Conservation (phyloP, 2,888 invertebrate genomes). For the Drosophila prolongata region DNA sequence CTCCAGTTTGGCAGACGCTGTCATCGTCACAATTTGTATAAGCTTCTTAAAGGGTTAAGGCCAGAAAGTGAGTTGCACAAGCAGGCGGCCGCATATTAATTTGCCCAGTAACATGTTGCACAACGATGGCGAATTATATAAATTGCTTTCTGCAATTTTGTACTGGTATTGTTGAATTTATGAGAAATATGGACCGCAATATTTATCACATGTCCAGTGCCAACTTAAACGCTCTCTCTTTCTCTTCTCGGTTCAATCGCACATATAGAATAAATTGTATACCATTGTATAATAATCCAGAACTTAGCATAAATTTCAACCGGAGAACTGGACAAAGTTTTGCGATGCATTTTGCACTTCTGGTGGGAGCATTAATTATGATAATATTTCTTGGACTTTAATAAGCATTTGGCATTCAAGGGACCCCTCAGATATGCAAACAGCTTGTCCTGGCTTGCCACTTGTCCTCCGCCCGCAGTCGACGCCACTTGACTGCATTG, state of each 20-base stretch:
- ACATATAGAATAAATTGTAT: conserved; percentile 31
- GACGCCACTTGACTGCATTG: conserved; percentile 64
- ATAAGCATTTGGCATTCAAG: conserved; percentile 62
- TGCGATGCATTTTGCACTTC: conserved; percentile 41
- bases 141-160: conserved; percentile 55
- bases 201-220: conserved; percentile 68
- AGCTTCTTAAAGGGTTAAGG: conserved; percentile 52
- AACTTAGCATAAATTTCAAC: conserved; percentile 63
- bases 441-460: conserved; percentile 26
- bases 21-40: conserved; percentile 51
- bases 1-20: conserved; percentile 39
- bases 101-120: conserved; percentile 41
- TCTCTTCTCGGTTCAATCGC: conserved; percentile 2
- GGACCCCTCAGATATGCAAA: conserved; percentile 63
- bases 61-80: conserved; percentile 23
- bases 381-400: conserved; percentile 75
- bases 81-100: conserved; percentile 40
- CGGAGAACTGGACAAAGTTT: conserved; percentile 27
- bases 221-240: conserved; percentile 37
- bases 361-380: conserved; percentile 70
- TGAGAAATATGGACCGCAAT: conserved; percentile 68
- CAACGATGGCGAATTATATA: conserved; percentile 51
- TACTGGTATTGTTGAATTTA: conserved; percentile 53
- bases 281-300: conserved; percentile 42
- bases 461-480: no score